A percentile compares a stretch with the other conserved stretches of the same genome.
phyloP scores from a whole-genome alignment of 2,113 vertebrate species.

The Malaclemys terrapin region DNA sequence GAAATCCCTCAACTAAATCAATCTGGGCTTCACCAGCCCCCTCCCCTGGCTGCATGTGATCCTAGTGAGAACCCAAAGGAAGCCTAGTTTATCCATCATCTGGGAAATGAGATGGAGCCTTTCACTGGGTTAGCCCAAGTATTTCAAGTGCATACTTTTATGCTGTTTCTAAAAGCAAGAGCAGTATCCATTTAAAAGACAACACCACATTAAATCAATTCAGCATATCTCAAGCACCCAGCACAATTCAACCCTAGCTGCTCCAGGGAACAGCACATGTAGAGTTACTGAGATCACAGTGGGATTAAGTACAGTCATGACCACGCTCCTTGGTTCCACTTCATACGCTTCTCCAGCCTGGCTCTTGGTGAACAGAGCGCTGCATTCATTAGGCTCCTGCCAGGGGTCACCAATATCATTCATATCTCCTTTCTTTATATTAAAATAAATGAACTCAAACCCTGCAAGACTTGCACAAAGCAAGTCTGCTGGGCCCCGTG shows the following conservation, averaged over 20 bases:
- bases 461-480: not conserved
- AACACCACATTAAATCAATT: not conserved
- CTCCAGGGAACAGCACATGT: not conserved
- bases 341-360: not conserved
- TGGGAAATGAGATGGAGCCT: not conserved
- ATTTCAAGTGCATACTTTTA: not conserved
- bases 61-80: not conserved
- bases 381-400: not conserved
- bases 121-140: not conserved
- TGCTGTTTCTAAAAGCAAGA: not conserved
- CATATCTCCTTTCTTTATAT: too few relatives aligned
- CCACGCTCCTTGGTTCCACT: not conserved
- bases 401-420: too few relatives aligned
- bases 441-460: not conserved
- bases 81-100: not conserved
- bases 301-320: not conserved
- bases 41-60: not conserved
- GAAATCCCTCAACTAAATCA: not conserved
- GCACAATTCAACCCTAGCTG: not conserved
- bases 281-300: not conserved
- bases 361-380: not conserved
- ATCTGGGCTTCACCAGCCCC: not conserved
- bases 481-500: not conserved
- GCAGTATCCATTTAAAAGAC: not conserved
- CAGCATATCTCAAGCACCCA: not conserved